Conservation (phyloP, 2,797 vertebrate species). For the Limnodromus scolopaceus region DNA sequence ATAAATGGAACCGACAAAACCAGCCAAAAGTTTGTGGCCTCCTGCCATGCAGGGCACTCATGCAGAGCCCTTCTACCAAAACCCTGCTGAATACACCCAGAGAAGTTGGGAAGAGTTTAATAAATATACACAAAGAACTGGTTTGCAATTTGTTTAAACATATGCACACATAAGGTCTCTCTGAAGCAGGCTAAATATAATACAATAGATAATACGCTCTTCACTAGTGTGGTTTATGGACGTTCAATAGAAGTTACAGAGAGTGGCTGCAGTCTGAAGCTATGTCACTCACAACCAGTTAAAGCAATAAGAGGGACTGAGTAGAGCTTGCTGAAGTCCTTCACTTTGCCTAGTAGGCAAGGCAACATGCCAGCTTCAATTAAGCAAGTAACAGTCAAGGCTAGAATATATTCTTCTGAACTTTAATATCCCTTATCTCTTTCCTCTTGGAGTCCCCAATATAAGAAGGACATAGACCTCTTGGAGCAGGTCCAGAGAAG, state of each 20-base stretch:
- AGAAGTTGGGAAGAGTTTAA: neutral
- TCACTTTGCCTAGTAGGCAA: neutral
- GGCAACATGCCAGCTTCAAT: neutral
- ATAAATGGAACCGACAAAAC: neutral
- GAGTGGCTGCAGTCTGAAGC: neutral
- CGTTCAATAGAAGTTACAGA: neutral
- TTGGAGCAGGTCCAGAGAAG: neutral
- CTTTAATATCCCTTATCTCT: neutral
- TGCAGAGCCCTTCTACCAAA: neutral
- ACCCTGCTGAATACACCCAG: neutral
- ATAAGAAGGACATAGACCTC: neutral
- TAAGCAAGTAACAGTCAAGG: neutral
- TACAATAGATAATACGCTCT: too few species aligned
- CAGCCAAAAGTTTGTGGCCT: neutral
- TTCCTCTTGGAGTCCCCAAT: neutral
- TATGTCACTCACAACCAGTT: neutral
- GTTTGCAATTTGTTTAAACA: neutral
- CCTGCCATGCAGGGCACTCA: neutral
- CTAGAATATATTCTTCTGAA: neutral
- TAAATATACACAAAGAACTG: neutral
- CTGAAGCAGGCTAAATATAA: neutral
- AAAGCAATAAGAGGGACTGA: neutral
- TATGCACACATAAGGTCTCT: neutral
- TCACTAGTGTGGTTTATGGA: neutral
- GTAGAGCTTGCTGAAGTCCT: neutral